Base-by-base conservation (phyloP, 2,113 vertebrate species). In the Emydura subglobosa region DNA sequence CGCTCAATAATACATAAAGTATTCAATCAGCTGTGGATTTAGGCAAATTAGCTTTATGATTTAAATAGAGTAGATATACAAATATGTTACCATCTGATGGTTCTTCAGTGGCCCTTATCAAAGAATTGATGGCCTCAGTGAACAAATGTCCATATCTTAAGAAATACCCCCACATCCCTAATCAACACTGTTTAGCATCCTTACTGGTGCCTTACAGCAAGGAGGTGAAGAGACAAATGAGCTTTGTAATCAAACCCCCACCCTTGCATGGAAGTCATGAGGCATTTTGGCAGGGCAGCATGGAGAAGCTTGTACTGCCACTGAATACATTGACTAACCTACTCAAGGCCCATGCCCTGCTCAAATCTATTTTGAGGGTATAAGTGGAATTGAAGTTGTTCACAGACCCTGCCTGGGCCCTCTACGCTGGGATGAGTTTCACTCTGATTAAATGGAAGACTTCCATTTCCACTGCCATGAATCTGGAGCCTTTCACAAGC, bases 401-500 rank as follows among this genome's bases (percentile, higher is more conserved):
- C 17, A 31, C 3, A 79, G 47, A 51, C 53, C 21, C 79, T 96
- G 5, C 2, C 0, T 13, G 72, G 27, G 16, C 11, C 91, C 1
- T 0, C 21, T 53, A 10, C 1, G 1, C 51, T 95, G 91, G 59
- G 10, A 11, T 61, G 76, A 87, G 87, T 92, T 96, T 95, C 78
- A 91, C 25, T 92, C 83, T 79, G 0, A 27, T 24, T 1, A 2
- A 93, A 83, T 11, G 44, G 44, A 47, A 27, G 19, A 89, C 95
- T 95, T 95, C 0, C 68, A 21, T 92, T 95, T 94, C 78, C 82
- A 90, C 82, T 83, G 55, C 82, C 65, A 82, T 1, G 4, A 90
- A 94, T 57, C 11, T 3, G 0, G 4, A 80, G 68, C 72, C 39
- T 92, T 95, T 80, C 42, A 91, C 91, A 5, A 92, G 76, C 27